Conservation (phyloP, 1,140 invertebrate genomes). For the Pseudoatta argentina region DNA sequence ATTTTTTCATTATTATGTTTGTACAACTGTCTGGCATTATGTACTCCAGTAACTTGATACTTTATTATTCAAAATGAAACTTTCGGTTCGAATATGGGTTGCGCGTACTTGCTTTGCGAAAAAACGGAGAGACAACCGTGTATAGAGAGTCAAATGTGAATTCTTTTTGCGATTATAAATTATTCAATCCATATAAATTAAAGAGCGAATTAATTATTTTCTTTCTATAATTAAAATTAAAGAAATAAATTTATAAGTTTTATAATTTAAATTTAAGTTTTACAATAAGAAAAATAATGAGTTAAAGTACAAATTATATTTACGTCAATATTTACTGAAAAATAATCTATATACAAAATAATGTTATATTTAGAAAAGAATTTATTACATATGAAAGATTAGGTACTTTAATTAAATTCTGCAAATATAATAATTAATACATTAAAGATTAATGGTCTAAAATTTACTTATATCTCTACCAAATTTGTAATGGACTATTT, state of each 20-base stretch:
- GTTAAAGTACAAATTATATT: background rate
- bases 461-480: constrained; percentile 13
- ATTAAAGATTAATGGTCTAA: constrained; percentile 15
- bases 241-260: background rate
- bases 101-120: background rate
- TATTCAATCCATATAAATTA: constrained; percentile 25
- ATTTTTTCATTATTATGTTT: constrained; percentile 27
- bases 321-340: background rate
- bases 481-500: constrained; percentile 55
- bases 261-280: background rate
- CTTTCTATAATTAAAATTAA: background rate
- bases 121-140: background rate
- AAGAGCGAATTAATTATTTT: constrained; percentile 21
- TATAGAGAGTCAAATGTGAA: background rate
- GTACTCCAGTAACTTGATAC: constrained; percentile 34
- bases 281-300: background rate
- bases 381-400: background rate
- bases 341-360: background rate
- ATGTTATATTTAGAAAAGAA: background rate
- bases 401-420: background rate
- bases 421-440: background rate
- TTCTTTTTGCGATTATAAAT: constrained; percentile 12
- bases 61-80: constrained; percentile 60
- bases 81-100: constrained; percentile 32
- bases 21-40: constrained; percentile 19